Conservation (phyloP, 1,140 invertebrate genomes). For the Elysia chlorotica region DNA sequence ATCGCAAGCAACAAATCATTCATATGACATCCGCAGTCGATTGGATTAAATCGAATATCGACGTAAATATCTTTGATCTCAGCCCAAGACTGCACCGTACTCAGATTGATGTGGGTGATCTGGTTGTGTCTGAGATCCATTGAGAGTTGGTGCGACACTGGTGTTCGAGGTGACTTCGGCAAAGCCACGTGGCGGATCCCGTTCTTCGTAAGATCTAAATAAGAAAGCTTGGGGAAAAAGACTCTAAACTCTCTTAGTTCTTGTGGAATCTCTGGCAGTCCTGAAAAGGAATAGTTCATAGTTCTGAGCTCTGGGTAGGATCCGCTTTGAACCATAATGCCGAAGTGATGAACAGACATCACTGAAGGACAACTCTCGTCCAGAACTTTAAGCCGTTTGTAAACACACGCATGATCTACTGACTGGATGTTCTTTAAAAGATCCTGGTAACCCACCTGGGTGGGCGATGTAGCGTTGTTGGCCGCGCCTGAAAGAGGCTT, state of each 20-base stretch:
- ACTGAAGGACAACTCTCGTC: background rate
- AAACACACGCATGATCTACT: background rate
- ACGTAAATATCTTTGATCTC: background rate
- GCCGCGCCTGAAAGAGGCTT: too few relatives aligned
- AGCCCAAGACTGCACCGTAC: background rate
- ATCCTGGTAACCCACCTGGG: background rate
- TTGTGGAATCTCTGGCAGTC: background rate
- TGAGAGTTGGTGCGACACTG: background rate
- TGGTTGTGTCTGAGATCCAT: background rate
- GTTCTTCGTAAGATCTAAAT: background rate
- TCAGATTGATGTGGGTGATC: background rate
- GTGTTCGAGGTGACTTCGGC: background rate
- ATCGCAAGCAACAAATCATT: too few relatives aligned
- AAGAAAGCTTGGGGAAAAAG: background rate
- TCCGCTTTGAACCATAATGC: background rate
- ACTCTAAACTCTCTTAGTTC: background rate
- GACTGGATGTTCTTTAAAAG: background rate
- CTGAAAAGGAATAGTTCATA: background rate
- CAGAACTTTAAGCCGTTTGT: background rate
- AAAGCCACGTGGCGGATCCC: background rate
- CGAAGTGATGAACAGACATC: background rate
- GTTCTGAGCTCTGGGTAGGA: background rate
- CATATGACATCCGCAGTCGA: too few relatives aligned
- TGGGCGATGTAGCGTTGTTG: too few relatives aligned
- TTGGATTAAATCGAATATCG: conserved; percentile 5